Conservation (phyloP, 30 jellyfish, hydroid and myxozoan species). For the Aurelia sp. region DNA sequence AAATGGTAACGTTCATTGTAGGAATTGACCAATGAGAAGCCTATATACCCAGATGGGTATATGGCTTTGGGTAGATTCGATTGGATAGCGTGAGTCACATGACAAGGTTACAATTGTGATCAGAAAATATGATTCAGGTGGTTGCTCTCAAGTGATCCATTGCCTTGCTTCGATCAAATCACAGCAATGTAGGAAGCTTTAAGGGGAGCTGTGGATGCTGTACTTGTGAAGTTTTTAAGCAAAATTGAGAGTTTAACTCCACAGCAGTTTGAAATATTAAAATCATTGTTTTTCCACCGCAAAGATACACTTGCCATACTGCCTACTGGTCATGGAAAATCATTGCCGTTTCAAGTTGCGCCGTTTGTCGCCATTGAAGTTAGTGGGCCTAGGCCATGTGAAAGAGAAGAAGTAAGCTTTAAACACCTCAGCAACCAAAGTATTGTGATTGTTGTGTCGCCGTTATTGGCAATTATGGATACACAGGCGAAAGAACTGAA, state of each 20-base stretch:
- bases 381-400: no score
- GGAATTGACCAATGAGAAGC: no score
- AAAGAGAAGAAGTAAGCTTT: no score
- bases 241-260: conserved; percentile 2
- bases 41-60: no score
- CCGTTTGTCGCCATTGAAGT: neutral
- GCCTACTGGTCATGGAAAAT: conserved; percentile 58
- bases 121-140: no score
- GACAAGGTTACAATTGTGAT: neutral
- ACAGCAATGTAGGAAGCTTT: neutral
- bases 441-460: conserved; percentile 14
- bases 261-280: conserved; percentile 28
- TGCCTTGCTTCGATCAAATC: no score
- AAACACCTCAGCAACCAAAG: no score
- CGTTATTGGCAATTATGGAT: conserved; percentile 23
- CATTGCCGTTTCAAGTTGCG: conserved; percentile 10
- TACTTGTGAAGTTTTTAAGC: neutral
- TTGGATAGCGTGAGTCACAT: no score
- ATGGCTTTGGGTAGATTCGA: no score
- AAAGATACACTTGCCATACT: conserved; percentile 31
- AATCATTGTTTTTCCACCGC: neutral
- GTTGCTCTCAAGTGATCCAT: no score
- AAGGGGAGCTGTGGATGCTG: conserved; percentile 11
- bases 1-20: no score
- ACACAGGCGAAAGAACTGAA: conserved; percentile 12